Evolutionary conservation across 2,113 vertebrate species (phyloP).

Genomic region (Apistogramma diplotaenia): DNA sequence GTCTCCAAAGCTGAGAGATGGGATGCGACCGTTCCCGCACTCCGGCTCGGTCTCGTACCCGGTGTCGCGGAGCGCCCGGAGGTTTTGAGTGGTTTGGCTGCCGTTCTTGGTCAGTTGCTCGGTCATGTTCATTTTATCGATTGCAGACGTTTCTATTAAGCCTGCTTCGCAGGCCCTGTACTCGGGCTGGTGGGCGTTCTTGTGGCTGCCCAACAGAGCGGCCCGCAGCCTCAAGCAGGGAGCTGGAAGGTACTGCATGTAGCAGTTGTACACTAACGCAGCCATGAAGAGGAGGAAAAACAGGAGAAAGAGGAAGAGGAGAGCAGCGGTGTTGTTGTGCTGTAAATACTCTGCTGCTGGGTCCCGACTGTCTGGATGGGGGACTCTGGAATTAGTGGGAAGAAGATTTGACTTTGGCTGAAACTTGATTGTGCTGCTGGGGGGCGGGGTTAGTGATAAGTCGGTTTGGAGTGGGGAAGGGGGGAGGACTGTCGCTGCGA

Average conservation of each 20-base stretch:
- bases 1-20: conserved; percentile 67
- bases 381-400: conserved; percentile 69
- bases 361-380: conserved; percentile 74
- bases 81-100: conserved; percentile 68
- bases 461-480: conserved; percentile 66
- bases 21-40: conserved; percentile 82
- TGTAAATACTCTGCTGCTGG: conserved; percentile 83
- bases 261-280: conserved; percentile 90
- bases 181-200: conserved; percentile 77
- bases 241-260: conserved; percentile 90
- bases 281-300: conserved; percentile 88
- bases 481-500: conserved; percentile 47
- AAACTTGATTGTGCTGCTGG: conserved; percentile 63
- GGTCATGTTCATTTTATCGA: conserved; percentile 80
- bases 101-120: conserved; percentile 77
- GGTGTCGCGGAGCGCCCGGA: conserved; percentile 83
- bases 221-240: conserved; percentile 88
- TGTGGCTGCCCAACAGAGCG: conserved; percentile 82
- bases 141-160: conserved; percentile 76
- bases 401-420: conserved; percentile 47
- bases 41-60: conserved; percentile 93
- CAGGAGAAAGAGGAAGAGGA: conserved; percentile 90
- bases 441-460: conserved; percentile 73
- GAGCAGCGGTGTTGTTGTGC: conserved; percentile 83
- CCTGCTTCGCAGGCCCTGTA: conserved; percentile 88